Evolutionary conservation across 2,113 vertebrate genomes (phyloP).

Genomic region (Entomyzon cyanotis): DNA sequence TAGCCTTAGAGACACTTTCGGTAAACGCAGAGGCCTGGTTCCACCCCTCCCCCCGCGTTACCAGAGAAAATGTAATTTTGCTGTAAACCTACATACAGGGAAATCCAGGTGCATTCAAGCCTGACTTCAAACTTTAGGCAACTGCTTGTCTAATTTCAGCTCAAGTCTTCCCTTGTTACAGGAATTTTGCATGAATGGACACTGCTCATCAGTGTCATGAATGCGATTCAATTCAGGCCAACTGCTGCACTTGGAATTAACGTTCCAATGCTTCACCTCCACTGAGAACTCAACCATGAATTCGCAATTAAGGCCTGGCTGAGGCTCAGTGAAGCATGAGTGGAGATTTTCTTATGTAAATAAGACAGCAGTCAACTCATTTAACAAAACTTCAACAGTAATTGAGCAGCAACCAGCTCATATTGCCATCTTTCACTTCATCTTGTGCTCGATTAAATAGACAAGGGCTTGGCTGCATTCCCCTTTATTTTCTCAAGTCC

Average conservation of each 20-base stretch:
- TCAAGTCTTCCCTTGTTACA: background rate
- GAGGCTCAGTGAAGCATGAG: slow-evolving; percentile 23
- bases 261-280: background rate
- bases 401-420: slow-evolving; percentile 13
- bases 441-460: slow-evolving; percentile 19
- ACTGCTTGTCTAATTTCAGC: background rate
- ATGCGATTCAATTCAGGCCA: background rate
- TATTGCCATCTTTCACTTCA: background rate
- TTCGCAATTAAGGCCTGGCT: slow-evolving; percentile 43
- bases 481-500: background rate
- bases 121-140: background rate
- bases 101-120: background rate
- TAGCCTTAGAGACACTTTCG: too few relatives aligned
- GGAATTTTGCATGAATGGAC: background rate
- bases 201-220: background rate
- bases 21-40: too few relatives aligned
- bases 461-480: background rate
- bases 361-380: slow-evolving; percentile 15
- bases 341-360: slow-evolving; percentile 53
- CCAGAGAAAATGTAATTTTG: background rate
- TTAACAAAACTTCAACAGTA: slow-evolving; percentile 11
- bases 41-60: too few relatives aligned
- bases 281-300: slow-evolving; percentile 47
- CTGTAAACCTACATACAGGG: background rate
- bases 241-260: background rate